Evolutionary conservation across 2,797 vertebrate species (phyloP).

Genomic region (Gambelia wislizenii): DNA sequence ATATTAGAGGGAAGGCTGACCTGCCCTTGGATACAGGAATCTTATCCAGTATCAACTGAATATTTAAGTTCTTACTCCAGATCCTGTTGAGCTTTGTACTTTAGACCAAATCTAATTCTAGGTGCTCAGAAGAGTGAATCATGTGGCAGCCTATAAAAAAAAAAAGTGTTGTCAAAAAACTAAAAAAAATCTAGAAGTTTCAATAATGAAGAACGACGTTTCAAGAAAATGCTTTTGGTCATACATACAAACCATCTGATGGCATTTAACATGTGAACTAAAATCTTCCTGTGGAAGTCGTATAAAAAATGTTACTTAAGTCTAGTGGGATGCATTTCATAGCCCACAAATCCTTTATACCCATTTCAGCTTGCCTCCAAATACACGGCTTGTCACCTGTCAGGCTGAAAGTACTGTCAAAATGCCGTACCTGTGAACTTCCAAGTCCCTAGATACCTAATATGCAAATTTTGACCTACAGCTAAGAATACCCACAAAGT

Average conservation of each 20-base stretch:
- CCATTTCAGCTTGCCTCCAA: conserved; percentile 30
- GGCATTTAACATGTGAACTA: not conserved
- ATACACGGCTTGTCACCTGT: conserved; percentile 34
- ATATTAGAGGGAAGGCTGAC: not conserved
- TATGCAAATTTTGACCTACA: conserved; percentile 59
- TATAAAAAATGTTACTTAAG: conserved; percentile 1
- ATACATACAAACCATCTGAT: not conserved
- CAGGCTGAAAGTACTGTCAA: conserved; percentile 49
- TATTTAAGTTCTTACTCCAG: not conserved
- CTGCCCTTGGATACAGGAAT: not conserved
- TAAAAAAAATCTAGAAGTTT: not conserved
- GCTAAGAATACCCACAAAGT: conserved; percentile 31
- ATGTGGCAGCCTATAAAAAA: no score
- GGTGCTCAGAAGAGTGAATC: not conserved
- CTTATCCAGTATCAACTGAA: not conserved
- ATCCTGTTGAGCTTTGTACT: not conserved
- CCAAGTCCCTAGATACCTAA: conserved; percentile 13
- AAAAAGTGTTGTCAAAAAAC: not conserved
- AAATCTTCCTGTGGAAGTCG: not conserved
- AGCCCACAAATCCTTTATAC: conserved; percentile 22
- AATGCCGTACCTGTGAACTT: conserved; percentile 42
- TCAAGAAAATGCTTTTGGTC: not conserved
- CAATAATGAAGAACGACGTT: not conserved
- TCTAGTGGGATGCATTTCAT: conserved; percentile 17
- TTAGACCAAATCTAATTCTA: not conserved